These are phyloP conservation scores for Zosterops borbonicus DNA, from an alignment of 2,113 vertebrate genomes.

Conservation along the genomic window DNA sequence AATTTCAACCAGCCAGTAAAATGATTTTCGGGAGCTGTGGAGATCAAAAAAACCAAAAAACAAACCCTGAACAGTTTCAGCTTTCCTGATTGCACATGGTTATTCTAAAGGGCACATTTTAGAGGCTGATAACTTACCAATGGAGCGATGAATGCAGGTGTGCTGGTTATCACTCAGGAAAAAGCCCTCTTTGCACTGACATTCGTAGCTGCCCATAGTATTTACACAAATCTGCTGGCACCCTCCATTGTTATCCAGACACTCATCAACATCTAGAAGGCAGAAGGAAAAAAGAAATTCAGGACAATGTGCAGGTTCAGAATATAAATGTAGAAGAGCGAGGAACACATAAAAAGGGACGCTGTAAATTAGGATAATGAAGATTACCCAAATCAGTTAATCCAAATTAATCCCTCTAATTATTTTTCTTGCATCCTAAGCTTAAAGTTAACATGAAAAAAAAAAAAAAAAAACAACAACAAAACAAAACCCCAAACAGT, in stretches of 20 bases:
- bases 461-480: not conserved
- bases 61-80: not conserved
- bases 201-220: constrained; percentile 97
- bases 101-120: not conserved
- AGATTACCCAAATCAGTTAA: not conserved
- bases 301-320: not conserved
- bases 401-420: not conserved
- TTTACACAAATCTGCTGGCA: constrained; percentile 98
- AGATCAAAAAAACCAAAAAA: not conserved
- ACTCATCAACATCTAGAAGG: constrained; percentile 91
- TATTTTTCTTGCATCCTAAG: not conserved
- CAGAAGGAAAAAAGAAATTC: not conserved
- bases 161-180: constrained; percentile 99
- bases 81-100: not conserved
- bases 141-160: constrained; percentile 96
- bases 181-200: constrained; percentile 90
- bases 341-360: not conserved
- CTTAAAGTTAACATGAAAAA: not conserved
- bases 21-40: not conserved
- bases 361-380: not conserved
- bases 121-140: constrained; percentile 78
- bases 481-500: not conserved
- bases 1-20: not conserved
- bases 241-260: constrained; percentile 93
- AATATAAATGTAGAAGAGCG: not conserved